phyloP scores from a whole-genome alignment of 2,888 invertebrate species.

The Clepsis dumicolana region DNA sequence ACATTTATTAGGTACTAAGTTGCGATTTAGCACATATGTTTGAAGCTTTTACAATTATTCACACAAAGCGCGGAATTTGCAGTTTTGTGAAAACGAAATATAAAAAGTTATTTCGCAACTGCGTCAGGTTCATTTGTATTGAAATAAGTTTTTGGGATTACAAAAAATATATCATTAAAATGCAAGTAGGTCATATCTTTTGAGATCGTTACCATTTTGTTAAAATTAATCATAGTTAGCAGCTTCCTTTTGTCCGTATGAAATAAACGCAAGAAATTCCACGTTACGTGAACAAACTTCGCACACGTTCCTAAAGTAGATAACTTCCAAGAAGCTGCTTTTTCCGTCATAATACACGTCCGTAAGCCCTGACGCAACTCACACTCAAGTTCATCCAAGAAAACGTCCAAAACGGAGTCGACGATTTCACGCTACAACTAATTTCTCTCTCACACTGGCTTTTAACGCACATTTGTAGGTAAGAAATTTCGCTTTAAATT shows the following conservation, averaged over 20 bases:
- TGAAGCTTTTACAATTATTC: no score
- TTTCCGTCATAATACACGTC: constrained; percentile 28
- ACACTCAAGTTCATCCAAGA: constrained; percentile 38
- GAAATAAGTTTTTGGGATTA: no score
- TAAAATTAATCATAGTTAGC: background rate
- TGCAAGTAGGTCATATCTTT: no score
- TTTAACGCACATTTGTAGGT: constrained; percentile 74
- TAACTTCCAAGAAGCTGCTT: constrained; percentile 25
- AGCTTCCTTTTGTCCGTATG: background rate
- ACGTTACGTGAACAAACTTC: constrained; percentile 10
- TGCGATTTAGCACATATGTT: background rate
- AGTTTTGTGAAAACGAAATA: no score
- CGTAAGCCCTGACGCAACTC: constrained; percentile 37
- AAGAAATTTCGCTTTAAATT: constrained; percentile 79
- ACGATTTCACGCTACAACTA: constrained; percentile 67
- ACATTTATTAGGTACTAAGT: no score
- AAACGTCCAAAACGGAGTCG: constrained; percentile 46
- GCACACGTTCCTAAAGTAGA: constrained; percentile 4
- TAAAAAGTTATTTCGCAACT: no score
- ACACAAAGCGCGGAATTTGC: no score
- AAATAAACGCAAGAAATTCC: constrained; percentile 9
- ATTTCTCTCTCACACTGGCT: constrained; percentile 58
- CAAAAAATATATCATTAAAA: no score
- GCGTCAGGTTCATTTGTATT: no score
- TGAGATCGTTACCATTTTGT: background rate